Base-by-base conservation (phyloP, 2,797 vertebrate species). In the Chanos chanos region DNA sequence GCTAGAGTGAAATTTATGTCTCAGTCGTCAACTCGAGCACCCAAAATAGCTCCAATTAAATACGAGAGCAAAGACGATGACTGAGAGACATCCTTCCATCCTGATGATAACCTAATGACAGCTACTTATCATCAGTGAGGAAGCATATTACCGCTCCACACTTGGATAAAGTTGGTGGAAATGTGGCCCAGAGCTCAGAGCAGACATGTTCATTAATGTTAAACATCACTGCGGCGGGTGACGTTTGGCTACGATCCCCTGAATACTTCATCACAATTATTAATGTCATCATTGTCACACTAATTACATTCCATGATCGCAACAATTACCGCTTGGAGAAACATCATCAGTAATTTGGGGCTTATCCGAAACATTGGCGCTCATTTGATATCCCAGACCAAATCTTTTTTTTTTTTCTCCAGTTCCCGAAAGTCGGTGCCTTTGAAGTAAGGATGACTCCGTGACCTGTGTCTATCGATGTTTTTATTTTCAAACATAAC, bases 301-400 rank as follows among this genome's bases (percentile, higher is more conserved):
- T 56, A 58, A 71, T 74, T 68, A 64, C 59, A 67, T 71, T 59
- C 37, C 53, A 63, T 64, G 71, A 68, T 67, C 65, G 68, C 60
- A 51, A 61, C 47, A 61, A 71, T 71, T 54, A 74, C 48, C 50
- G 61, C 52, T 24, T 36, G 57, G 21, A 39, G 52, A 45, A 41
- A 24, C 6, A 28, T 37, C 22, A 67, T 71, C 59, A 52, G 58
- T 64, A 61, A 63, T 61, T 16, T 16, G 27, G 47, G 48, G 28
- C 37, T 44, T 47, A 24, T 15, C 44, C 51, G 28, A 58, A 37
- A 39, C 5, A 4, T 34, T 2, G 27, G 19, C 7, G 18, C 5
- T n/a, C 24, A 5, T 3, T 24, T 7, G 7, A 39, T 34, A 45
- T 53, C n/a, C 19, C 8, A 7, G 37, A 55, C 16, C 47, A 28